Evolutionary conservation across 2,888 invertebrate species (phyloP), one percentile per base, ranked within the genome.

Genomic region (Lochmaea crataegi): DNA sequence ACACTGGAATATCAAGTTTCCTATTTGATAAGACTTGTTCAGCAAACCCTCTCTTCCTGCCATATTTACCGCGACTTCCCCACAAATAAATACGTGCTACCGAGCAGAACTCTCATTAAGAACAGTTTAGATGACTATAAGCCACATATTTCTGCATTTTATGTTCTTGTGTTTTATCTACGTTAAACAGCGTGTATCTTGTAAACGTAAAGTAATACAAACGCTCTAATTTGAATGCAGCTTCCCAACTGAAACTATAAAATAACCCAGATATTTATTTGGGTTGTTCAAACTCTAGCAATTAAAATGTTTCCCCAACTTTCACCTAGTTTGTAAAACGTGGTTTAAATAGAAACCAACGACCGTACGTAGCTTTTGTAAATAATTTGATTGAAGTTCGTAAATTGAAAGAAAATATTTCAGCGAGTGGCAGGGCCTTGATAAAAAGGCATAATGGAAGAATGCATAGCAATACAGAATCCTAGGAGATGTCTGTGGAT

Each of bases 21-120:
- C 53, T n/a, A n/a, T n/a, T n/a, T n/a, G n/a, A n/a, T n/a, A n/a
- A n/a, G 53, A 16, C 18, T 53, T 53, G 53, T 53, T 18, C 53
- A n/a, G 53, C 53, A 10, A 9, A 18, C 53, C 53, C 1, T 18
- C 5, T 53, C 16, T 51, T 18, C 53, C 53, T 18, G 18, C 16
- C 53, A 53, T 53, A 53, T 18, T 53, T 11, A 18, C 53, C 18
- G 16, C 53, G 7, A 18, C 9, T 53, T 9, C 18, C 18, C 53
- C 7, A 18, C 53, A 18, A 45, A 45, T 45, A 45, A 53, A n/a
- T 16, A 53, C 53, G 53, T 53, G 53, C 18, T 18, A 16, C 18
- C 1, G 9, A 53, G 16, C 10, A 53, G 18, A 53, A 53, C 18
- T 53, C 53, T 53, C 53, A 53, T 53, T 18, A 18, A 9, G 53